Conservation (phyloP, 2,113 vertebrate genomes). For the Balaenoptera acutorostrata region DNA sequence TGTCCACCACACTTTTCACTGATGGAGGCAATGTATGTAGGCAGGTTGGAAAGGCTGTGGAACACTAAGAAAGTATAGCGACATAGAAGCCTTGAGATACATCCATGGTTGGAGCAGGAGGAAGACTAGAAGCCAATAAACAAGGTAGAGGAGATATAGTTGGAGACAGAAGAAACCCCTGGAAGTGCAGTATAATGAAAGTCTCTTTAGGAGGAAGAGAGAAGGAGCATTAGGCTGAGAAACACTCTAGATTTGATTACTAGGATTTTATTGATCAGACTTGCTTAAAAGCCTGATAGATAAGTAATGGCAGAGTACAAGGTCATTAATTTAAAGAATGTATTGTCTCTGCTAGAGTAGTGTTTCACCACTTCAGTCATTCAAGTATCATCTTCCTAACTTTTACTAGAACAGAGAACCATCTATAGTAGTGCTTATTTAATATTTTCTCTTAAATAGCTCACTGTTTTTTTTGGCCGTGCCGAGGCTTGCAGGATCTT, state of each 20-base stretch:
- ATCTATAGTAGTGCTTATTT: not conserved
- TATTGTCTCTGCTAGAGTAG: not conserved
- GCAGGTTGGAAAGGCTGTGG: not conserved
- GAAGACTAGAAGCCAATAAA: not conserved
- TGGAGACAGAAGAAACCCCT: not conserved
- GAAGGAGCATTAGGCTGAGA: not conserved
- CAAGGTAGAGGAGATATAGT: not conserved
- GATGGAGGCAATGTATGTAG: not conserved
- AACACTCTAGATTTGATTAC: not conserved
- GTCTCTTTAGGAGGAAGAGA: not conserved
- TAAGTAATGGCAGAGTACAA: not conserved
- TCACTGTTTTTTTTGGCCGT: not conserved
- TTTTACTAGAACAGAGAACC: not conserved
- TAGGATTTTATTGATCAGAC: not conserved
- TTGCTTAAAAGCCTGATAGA: not conserved
- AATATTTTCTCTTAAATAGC: not conserved
- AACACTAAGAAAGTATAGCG: not conserved
- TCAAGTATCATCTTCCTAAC: not conserved
- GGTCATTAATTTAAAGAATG: not conserved
- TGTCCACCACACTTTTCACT: not conserved
- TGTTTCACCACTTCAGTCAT: not conserved
- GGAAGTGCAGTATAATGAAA: not conserved
- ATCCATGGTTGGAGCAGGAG: not conserved
- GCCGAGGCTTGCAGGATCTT: not conserved
- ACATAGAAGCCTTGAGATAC: not conserved